These are phyloP conservation scores for Corvus cornix DNA, from an alignment of 2,113 vertebrate species.

Conservation along the genomic window DNA sequence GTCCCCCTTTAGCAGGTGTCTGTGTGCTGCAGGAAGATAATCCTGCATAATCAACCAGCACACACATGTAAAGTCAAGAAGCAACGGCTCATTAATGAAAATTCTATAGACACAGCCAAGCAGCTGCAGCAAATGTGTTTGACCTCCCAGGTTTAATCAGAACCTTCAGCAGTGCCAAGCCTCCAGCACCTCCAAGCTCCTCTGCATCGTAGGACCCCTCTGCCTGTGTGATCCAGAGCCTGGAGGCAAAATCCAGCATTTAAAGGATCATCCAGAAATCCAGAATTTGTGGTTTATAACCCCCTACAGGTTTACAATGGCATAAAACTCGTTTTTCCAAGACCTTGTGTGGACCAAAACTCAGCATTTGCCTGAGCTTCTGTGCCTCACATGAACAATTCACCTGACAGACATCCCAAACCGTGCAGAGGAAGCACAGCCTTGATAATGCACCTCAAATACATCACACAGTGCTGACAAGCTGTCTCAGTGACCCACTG, in stretches of 20 bases:
- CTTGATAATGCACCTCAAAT: rapidly evolving
- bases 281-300: not conserved
- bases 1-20: not conserved
- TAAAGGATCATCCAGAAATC: not conserved
- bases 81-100: not conserved
- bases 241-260: rapidly evolving
- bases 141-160: not conserved
- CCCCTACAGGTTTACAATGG: rapidly evolving
- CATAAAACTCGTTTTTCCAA: no score
- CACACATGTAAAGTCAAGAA: not conserved
- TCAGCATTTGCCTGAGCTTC: no score
- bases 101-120: not conserved
- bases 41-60: not conserved
- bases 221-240: not conserved
- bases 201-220: rapidly evolving
- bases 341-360: rapidly evolving
- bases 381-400: no score
- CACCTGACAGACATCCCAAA: not conserved
- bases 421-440: rapidly evolving
- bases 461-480: rapidly evolving
- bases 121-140: not conserved
- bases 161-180: not conserved
- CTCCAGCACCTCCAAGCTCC: not conserved
- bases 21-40: not conserved
- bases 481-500: not conserved